phyloP scores from a whole-genome alignment of 2,113 vertebrate genomes.

The Alectura lathami region DNA sequence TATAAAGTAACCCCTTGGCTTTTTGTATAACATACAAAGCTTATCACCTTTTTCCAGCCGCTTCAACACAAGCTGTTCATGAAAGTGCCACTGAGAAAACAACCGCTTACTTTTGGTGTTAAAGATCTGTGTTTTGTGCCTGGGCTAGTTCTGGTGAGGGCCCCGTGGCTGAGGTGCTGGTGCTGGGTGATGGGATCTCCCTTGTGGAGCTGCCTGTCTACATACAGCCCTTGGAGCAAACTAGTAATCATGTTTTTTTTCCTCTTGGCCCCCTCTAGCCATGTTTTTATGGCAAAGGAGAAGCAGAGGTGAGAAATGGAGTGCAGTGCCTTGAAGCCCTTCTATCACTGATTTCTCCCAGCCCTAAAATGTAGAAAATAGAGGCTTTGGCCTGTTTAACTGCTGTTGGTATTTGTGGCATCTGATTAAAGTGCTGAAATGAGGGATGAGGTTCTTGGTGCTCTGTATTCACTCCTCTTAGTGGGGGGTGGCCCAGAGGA shows the following conservation, averaged over 20 bases:
- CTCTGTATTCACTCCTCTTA: background rate
- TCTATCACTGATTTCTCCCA: background rate
- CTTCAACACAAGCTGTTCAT: background rate
- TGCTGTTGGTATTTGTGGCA: background rate
- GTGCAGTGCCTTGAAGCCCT: accelerated
- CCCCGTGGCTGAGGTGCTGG: background rate
- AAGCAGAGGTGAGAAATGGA: background rate
- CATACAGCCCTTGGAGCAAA: background rate
- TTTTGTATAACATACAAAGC: conserved; percentile 17
- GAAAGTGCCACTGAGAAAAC: conserved; percentile 16
- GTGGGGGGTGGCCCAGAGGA: background rate
- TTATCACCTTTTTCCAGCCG: conserved; percentile 52
- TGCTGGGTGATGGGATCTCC: background rate
- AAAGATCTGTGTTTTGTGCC: background rate
- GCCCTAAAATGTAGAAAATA: background rate
- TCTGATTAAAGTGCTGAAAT: background rate
- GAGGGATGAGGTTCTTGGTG: background rate
- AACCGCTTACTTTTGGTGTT: background rate
- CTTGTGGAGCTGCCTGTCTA: accelerated
- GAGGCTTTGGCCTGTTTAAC: background rate
- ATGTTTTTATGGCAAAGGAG: background rate
- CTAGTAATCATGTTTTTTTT: background rate
- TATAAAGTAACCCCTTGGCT: conserved; percentile 20
- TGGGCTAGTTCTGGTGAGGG: background rate
- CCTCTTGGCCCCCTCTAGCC: background rate